Conservation (phyloP, 2,888 invertebrate species). For the Punctoribates punctum region DNA sequence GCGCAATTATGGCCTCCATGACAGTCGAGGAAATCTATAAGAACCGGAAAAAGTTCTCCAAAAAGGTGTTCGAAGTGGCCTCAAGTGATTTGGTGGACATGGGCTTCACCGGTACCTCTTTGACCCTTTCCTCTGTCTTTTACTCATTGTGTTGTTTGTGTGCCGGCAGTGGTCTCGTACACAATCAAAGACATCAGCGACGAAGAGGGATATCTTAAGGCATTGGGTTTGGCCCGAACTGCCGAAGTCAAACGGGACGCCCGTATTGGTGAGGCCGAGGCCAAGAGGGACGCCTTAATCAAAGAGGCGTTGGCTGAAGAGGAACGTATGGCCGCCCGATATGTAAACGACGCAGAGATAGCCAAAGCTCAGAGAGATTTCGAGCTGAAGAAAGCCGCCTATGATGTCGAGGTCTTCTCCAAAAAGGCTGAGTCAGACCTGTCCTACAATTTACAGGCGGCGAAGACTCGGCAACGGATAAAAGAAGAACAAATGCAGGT, state of each 20-base stretch:
- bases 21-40: conserved; percentile 95
- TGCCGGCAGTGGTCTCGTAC: conserved; percentile 72
- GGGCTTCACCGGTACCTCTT: conserved; percentile 68
- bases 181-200: conserved; percentile 90
- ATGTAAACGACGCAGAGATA: conserved; percentile 93
- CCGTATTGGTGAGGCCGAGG: conserved; percentile 94
- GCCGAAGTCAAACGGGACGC: conserved; percentile 94
- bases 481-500: conserved; percentile 94
- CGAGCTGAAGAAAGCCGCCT: conserved; percentile 92
- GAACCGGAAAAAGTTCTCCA: conserved; percentile 91
- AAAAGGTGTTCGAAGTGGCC: conserved; percentile 85
- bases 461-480: conserved; percentile 90
- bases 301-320: conserved; percentile 42
- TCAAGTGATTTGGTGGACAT: conserved; percentile 92
- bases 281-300: conserved; percentile 73
- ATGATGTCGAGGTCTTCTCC: conserved; percentile 94
- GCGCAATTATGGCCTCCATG: conserved; percentile 95
- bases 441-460: conserved; percentile 88
- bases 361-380: conserved; percentile 95
- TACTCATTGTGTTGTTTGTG: no score
- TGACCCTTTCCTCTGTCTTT: no score
- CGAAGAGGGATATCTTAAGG: conserved; percentile 91
- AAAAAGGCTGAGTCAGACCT: conserved; percentile 89
- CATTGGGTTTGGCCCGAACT: conserved; percentile 85
- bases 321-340: conserved; percentile 71